A percentile compares a stretch with the other conserved stretches of the same genome.
Evolutionary conservation across 2,888 invertebrate genomes (phyloP).

Genomic region (Sphaerophoria rueppellii): DNA sequence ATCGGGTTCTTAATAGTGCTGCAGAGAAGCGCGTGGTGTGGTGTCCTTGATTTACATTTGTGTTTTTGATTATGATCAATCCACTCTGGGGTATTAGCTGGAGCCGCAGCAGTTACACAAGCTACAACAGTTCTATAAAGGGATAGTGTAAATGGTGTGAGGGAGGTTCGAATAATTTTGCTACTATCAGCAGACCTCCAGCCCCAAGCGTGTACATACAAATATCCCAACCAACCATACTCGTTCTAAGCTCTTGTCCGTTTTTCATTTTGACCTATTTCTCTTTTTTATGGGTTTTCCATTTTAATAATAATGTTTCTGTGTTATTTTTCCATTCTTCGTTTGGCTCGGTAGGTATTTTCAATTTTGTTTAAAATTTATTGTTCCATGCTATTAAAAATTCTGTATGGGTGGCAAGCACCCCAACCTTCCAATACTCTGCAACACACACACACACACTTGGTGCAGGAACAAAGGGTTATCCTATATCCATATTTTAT

Average conservation of each 20-base stretch:
- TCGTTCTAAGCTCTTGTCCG: constrained; percentile 27
- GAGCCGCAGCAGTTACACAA: constrained; percentile 40
- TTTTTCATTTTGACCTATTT: constrained; percentile 44
- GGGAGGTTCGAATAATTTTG: constrained; percentile 7
- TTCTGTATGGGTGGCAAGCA: background rate
- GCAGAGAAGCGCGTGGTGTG: background rate
- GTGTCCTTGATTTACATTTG: constrained; percentile 67
- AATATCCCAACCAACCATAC: background rate
- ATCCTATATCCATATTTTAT: background rate
- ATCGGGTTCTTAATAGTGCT: constrained; percentile 12
- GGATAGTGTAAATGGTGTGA: background rate
- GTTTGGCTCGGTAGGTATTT: constrained; percentile 25
- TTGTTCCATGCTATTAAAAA: constrained; percentile 15
- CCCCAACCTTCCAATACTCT: background rate
- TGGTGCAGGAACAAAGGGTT: background rate
- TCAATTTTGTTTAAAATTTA: constrained; percentile 1
- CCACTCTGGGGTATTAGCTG: constrained; percentile 24
- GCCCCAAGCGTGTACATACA: background rate
- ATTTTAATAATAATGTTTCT: background rate
- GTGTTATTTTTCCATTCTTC: background rate
- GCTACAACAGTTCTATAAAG: background rate
- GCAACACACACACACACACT: background rate
- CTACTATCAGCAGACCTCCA: constrained; percentile 9
- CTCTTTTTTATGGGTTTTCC: constrained; percentile 22
- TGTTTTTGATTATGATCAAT: constrained; percentile 60